Conservation (phyloP, 2,888 invertebrate species). For the Drosophila picticornis region DNA sequence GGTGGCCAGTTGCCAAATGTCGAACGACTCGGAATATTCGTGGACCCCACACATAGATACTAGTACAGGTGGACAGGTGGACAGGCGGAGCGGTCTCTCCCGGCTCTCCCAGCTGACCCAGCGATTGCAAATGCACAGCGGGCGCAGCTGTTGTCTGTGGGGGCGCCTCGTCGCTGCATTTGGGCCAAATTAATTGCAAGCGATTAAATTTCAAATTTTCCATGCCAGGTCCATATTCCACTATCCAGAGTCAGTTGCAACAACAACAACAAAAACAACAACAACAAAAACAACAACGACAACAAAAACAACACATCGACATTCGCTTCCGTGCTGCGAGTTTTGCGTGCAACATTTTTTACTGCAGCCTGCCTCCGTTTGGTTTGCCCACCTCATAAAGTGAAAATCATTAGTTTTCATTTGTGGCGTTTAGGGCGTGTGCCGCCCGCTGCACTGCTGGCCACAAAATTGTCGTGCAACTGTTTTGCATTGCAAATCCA, state of each 20-base stretch:
- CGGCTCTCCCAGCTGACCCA: slow-evolving; percentile 56
- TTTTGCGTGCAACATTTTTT: slow-evolving; percentile 63
- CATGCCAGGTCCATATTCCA: slow-evolving; percentile 48
- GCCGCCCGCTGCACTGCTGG: slow-evolving; percentile 33
- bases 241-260: slow-evolving; percentile 17
- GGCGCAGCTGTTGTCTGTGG: slow-evolving; percentile 73
- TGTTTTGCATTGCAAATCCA: slow-evolving; percentile 78
- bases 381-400: slow-evolving; percentile 47
- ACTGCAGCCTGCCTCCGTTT: slow-evolving; percentile 4
- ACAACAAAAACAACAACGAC: slow-evolving; percentile 12
- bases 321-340: slow-evolving; percentile 74
- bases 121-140: slow-evolving; percentile 64
- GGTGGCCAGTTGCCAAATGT: slow-evolving; percentile 70
- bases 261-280: slow-evolving; percentile 15
- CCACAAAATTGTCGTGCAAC: slow-evolving; percentile 64
- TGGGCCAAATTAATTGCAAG: slow-evolving; percentile 78
- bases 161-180: slow-evolving; percentile 72
- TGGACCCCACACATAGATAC: slow-evolving; percentile 67
- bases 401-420: slow-evolving; percentile 80
- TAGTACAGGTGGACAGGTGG: slow-evolving; percentile 79
- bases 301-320: slow-evolving; percentile 26
- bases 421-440: slow-evolving; percentile 78
- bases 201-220: slow-evolving; percentile 82
- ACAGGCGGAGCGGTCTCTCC: slow-evolving; percentile 33
- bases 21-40: slow-evolving; percentile 54